Evolutionary conservation across 2,797 vertebrate species (phyloP).

Genomic region (Brachyrhaphis roseni): DNA sequence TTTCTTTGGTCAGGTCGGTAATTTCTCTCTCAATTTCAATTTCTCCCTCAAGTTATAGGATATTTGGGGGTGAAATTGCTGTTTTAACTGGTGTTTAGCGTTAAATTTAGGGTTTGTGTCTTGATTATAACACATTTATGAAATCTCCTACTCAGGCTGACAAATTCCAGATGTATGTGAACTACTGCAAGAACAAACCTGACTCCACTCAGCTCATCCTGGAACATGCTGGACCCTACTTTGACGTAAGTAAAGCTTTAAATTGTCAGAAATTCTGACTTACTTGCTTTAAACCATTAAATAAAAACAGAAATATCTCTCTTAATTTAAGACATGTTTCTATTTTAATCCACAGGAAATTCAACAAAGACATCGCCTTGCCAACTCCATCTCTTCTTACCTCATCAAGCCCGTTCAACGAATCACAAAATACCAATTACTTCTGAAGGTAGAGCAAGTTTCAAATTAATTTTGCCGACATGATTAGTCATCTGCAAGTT

Average conservation of each 20-base stretch:
- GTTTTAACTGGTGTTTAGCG: background rate
- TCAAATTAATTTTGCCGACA: background rate
- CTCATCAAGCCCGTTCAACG: conserved; percentile 99
- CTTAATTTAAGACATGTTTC: background rate
- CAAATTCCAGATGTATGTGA: conserved; percentile 99
- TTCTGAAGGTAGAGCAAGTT: conserved; percentile 87
- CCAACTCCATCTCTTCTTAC: conserved; percentile 98
- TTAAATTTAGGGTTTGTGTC: background rate
- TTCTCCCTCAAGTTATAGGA: background rate
- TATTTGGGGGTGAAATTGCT: background rate
- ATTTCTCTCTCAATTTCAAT: too few relatives aligned
- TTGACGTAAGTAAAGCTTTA: conserved; percentile 87
- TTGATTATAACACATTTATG: conserved; percentile 13
- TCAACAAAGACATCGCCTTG: conserved; percentile 94
- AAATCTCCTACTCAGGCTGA: conserved; percentile 84
- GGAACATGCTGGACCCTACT: conserved; percentile 95
- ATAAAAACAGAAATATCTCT: background rate
- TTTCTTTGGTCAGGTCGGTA: too few relatives aligned
- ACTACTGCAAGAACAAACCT: conserved; percentile 98
- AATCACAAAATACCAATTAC: conserved; percentile 98
- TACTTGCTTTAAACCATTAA: background rate
- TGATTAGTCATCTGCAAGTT: background rate
- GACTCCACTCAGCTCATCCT: conserved; percentile 97
- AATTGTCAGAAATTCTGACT: background rate
- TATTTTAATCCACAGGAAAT: conserved; percentile 86